A percentile compares a stretch with the other conserved stretches of the same genome.
These are phyloP conservation scores for Leptestheria dahalacensis DNA, from an alignment of 1,140 invertebrate species.

Conservation along the genomic window DNA sequence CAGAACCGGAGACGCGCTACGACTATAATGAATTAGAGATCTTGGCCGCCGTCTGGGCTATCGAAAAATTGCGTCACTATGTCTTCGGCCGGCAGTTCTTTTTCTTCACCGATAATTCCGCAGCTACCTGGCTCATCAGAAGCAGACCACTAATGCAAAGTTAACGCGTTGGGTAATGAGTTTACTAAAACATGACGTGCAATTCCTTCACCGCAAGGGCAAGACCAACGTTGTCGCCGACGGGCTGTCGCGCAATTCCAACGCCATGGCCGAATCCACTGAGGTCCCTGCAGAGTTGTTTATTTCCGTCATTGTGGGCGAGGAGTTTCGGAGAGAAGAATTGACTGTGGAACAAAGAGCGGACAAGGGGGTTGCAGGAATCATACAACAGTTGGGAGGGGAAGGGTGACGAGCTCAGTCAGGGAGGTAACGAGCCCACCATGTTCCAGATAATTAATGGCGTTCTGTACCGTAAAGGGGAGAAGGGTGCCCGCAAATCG, in stretches of 20 bases:
- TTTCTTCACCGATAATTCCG: constrained; percentile 29
- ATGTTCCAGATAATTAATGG: too few species aligned
- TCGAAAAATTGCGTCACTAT: neutral
- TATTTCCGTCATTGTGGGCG: too few species aligned
- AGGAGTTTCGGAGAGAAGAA: too few species aligned
- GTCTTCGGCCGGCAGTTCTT: constrained; percentile 25
- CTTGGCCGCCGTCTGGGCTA: neutral
- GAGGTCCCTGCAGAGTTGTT: too few species aligned
- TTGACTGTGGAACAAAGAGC: too few species aligned
- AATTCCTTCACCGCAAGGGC: constrained; percentile 21
- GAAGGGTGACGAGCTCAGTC: too few species aligned
- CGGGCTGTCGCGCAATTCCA: constrained; percentile 14
- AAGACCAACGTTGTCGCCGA: constrained; percentile 20
- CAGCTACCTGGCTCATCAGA: constrained; percentile 26
- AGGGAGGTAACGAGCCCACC: too few species aligned
- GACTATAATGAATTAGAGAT: neutral
- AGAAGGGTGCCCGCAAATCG: too few species aligned
- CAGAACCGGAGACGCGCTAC: neutral
- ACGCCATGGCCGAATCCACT: too few species aligned
- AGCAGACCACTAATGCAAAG: constrained; percentile 21
- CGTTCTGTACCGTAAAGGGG: too few species aligned
- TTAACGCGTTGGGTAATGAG: constrained; percentile 23
- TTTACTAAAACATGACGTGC: constrained; percentile 21
- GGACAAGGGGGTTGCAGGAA: too few species aligned
- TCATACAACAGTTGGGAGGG: too few species aligned